Conservation (phyloP, 2,888 invertebrate genomes). For the Drosophila fungiperda region DNA sequence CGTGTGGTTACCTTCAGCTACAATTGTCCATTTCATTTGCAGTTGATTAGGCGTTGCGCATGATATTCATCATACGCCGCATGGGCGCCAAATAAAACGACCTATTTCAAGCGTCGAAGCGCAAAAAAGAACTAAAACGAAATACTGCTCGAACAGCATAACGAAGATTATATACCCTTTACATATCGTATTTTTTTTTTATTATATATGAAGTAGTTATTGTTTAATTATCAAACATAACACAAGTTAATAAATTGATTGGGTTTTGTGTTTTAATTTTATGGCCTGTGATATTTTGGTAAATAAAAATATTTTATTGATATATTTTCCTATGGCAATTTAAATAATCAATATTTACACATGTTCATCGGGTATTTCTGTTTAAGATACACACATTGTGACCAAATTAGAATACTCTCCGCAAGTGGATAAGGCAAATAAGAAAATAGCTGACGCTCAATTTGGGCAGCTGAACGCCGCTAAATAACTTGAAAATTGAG, state of each 20-base stretch:
- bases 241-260: background rate
- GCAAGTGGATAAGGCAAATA: background rate
- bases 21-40: conserved; percentile 81
- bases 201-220: background rate
- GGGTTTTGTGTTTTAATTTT: background rate
- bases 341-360: background rate
- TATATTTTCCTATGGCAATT: background rate
- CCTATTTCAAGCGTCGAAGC: conserved; percentile 14
- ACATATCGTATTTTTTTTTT: too few relatives aligned
- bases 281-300: background rate
- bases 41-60: conserved; percentile 72
- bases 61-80: conserved; percentile 75
- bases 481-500: conserved; percentile 76
- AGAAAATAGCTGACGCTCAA: conserved; percentile 27
- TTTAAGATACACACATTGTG: background rate
- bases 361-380: background rate
- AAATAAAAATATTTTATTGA: background rate
- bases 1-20: conserved; percentile 65
- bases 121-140: conserved; percentile 3
- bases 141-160: background rate
- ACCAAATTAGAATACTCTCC: background rate
- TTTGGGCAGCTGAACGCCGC: conserved; percentile 37
- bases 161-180: background rate
- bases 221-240: background rate
- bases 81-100: conserved; percentile 44